These are phyloP conservation scores for Watsonalla binaria DNA, from an alignment of 2,888 invertebrate species.

Conservation along the genomic window DNA sequence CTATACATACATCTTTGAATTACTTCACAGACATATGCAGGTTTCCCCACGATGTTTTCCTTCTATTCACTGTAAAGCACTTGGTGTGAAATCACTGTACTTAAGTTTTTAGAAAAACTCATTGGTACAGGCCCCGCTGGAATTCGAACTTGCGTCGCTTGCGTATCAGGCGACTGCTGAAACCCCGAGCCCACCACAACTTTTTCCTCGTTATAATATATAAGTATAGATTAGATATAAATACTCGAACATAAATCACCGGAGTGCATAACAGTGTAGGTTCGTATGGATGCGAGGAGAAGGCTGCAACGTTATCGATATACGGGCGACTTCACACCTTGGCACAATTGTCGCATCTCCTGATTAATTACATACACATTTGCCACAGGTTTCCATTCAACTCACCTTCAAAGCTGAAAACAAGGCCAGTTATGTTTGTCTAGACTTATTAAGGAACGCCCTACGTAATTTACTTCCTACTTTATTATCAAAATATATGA, in stretches of 20 bases:
- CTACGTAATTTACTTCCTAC: constrained; percentile 10
- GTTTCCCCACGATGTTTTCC: no score
- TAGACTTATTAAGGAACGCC: constrained; percentile 26
- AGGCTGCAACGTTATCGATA: constrained; percentile 62
- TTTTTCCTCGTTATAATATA: no score
- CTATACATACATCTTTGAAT: no score
- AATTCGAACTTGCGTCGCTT: no score
- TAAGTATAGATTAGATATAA: not conserved
- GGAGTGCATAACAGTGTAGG: constrained; percentile 10
- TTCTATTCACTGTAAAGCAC: no score
- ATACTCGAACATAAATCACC: not conserved
- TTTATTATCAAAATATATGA: constrained; percentile 10
- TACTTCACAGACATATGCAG: no score
- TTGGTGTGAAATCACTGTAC: no score
- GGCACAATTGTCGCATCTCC: constrained; percentile 55
- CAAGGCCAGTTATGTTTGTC: constrained; percentile 57
- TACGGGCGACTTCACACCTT: constrained; percentile 66
- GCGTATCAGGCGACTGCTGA: no score
- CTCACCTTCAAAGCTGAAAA: constrained; percentile 39
- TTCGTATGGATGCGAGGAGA: constrained; percentile 26
- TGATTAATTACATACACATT: constrained; percentile 33
- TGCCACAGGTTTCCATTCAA: constrained; percentile 46
- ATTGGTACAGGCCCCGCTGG: no score
- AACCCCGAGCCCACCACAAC: no score
- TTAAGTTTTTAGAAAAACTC: no score